These are phyloP conservation scores for Rynchops niger DNA, from an alignment of 2,113 vertebrate genomes.

Conservation along the genomic window DNA sequence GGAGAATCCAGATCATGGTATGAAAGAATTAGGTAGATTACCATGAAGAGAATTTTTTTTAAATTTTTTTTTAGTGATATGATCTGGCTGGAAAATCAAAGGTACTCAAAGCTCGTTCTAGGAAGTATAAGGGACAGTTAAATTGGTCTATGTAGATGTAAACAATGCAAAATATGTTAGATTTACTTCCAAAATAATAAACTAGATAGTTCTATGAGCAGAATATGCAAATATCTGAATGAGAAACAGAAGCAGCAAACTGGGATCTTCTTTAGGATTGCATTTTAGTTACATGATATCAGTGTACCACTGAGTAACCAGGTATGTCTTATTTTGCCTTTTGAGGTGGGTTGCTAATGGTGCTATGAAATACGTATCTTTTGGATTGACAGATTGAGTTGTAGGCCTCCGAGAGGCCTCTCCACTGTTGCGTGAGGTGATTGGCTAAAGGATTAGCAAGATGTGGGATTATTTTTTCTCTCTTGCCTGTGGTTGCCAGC, in stretches of 20 bases:
- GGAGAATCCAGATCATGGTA: background rate
- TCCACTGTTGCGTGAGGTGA: constrained; percentile 69
- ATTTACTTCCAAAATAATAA: background rate
- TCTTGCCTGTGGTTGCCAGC: constrained; percentile 70
- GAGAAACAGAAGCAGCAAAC: background rate
- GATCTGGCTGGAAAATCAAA: background rate
- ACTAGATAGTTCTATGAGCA: background rate
- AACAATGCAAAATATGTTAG: background rate
- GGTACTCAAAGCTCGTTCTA: background rate
- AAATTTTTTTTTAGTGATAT: background rate
- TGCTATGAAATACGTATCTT: constrained; percentile 32
- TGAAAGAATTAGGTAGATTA: background rate
- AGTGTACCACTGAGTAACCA: background rate
- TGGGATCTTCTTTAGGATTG: background rate
- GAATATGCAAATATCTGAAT: background rate
- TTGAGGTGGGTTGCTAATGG: background rate
- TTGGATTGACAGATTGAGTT: constrained; percentile 67
- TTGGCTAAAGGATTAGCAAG: constrained; percentile 79
- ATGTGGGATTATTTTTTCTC: constrained; percentile 76
- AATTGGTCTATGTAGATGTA: background rate
- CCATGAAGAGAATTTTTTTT: background rate
- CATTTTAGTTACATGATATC: background rate
- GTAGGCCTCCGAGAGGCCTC: constrained; percentile 48
- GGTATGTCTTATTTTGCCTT: background rate
- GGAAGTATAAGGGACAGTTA: background rate